Evolutionary conservation across 2,888 invertebrate genomes (phyloP).

Genomic region (Aricia artaxerxes): DNA sequence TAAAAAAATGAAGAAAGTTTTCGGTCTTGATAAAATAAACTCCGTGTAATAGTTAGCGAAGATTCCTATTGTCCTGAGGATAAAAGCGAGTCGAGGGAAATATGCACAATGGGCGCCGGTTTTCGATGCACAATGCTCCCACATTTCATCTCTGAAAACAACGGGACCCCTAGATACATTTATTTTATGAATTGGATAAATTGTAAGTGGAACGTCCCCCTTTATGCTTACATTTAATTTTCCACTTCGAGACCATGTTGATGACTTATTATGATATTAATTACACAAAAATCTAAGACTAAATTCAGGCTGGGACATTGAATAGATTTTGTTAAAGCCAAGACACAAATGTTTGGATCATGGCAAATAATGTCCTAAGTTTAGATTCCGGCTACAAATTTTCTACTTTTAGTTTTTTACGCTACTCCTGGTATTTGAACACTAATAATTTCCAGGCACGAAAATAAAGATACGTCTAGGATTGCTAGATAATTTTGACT

Average conservation of each 20-base stretch:
- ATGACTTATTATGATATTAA: neutral
- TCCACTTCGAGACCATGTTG: neutral
- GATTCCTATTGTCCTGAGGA: slow-evolving; percentile 64
- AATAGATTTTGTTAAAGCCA: neutral
- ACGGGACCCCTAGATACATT: slow-evolving; percentile 59
- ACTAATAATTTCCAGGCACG: neutral
- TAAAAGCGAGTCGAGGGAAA: slow-evolving; percentile 54
- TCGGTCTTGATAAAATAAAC: slow-evolving; percentile 59
- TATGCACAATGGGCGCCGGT: slow-evolving; percentile 57
- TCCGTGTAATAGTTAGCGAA: slow-evolving; percentile 60
- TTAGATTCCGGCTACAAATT: neutral
- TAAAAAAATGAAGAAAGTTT: slow-evolving; percentile 34
- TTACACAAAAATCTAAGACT: neutral
- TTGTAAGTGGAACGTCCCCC: slow-evolving; percentile 46
- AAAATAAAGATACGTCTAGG: neutral
- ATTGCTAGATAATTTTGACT: neutral
- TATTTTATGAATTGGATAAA: slow-evolving; percentile 71
- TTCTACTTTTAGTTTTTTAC: neutral
- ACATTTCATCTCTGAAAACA: slow-evolving; percentile 70
- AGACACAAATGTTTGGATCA: neutral
- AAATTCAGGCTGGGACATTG: neutral
- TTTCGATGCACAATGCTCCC: slow-evolving; percentile 66
- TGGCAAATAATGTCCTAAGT: neutral
- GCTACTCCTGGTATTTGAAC: too few relatives aligned
- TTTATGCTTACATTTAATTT: neutral